Evolutionary conservation across 2,888 invertebrate species (phyloP), one percentile per base, ranked within the genome.

Genomic region (Drosophila rellima): DNA sequence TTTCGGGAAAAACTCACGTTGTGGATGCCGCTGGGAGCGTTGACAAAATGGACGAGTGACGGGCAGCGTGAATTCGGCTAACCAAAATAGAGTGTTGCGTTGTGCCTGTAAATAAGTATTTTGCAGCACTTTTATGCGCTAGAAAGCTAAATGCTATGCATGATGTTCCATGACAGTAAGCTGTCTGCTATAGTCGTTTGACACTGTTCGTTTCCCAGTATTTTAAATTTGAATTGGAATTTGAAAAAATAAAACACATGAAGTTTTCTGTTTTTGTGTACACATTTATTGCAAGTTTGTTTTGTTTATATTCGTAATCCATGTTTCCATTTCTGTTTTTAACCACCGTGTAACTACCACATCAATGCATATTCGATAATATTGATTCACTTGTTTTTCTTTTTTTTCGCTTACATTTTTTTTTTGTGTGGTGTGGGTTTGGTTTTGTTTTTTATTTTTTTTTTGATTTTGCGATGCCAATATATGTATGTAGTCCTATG

Each of bases 21-120:
- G 93, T 94, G 94, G 92, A 95, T 95, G 96, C 96, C 96, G 96
- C 95, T 95, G 95, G 95, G 96, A 95, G 94, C 91, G 92, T 90
- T 90, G 91, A 90, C 82, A 86, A 92, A 92, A 92, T 92, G 92
- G 91, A 87, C 88, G 93, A 93, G 75, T 51, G 35, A 3, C 8
- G 17, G 42, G 8, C 56, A 45, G 37, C 56, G 63, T 57, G 47
- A 8, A 2, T 6, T 18, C 17, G 6, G 56, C 18, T 33, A 2
- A 40, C 47, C 52, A 10, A 37, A 23, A 59, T 18, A 11, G 1
- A 60, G 73, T 71, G 73, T 56, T 73, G 64, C 6, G 8, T 45
- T 13, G 31, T 15, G 29, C 35, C 5, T 3, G 10, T 1, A 5
- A 1, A 3, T 5, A 18, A 3, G 8, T 18, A n/a, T n/a, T 48